Conservation (phyloP, 2,797 vertebrate genomes). For the Tolypeutes matacus region DNA sequence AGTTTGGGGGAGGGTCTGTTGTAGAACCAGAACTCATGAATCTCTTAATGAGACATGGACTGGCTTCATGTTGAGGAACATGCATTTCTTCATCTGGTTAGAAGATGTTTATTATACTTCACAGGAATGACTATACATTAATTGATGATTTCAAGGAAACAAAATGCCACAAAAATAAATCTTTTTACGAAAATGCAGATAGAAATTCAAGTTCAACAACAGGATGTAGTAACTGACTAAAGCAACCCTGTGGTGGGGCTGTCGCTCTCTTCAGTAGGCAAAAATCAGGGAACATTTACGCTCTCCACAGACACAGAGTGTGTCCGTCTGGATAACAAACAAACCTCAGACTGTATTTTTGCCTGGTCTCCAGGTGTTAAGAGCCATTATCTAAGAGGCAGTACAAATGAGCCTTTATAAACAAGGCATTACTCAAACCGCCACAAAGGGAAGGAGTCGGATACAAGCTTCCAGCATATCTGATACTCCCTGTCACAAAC, state of each 20-base stretch:
- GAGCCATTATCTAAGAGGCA: slow-evolving; percentile 33
- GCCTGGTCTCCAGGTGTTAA: neutral
- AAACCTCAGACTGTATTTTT: neutral
- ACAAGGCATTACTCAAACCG: slow-evolving; percentile 36
- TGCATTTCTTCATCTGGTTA: neutral
- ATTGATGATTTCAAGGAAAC: neutral
- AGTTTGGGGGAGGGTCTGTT: neutral
- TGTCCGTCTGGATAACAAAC: neutral
- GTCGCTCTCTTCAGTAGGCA: neutral
- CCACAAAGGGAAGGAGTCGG: slow-evolving; percentile 1
- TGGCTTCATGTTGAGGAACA: neutral
- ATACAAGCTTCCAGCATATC: neutral
- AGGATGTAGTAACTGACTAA: neutral
- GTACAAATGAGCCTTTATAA: slow-evolving; percentile 54
- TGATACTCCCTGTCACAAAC: neutral
- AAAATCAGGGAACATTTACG: fast-evolving
- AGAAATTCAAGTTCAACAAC: slow-evolving; percentile 15
- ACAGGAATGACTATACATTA: neutral
- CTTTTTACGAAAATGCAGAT: slow-evolving; percentile 4
- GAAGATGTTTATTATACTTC: neutral
- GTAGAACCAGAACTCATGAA: neutral
- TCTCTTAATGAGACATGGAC: neutral
- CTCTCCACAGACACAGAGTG: neutral
- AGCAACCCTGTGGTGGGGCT: neutral
- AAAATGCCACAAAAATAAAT: neutral